These are phyloP conservation scores for Acanthurus tractus DNA, from an alignment of 2,797 vertebrate genomes.

Conservation along the genomic window DNA sequence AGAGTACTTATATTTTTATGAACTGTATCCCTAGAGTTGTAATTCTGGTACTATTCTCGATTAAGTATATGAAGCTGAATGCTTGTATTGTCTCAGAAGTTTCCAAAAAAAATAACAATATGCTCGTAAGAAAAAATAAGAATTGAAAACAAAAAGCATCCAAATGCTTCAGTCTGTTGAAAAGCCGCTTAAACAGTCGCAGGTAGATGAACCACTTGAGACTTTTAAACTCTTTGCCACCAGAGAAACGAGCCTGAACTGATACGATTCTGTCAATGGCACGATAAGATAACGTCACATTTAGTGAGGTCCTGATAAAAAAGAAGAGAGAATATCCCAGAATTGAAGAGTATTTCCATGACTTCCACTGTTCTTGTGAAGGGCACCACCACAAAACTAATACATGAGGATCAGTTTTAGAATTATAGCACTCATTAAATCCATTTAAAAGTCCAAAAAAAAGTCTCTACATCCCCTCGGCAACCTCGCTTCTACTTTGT, in stretches of 20 bases:
- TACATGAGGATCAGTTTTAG: constrained; percentile 9
- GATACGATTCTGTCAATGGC: background rate
- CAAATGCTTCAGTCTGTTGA: background rate
- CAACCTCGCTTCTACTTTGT: constrained; percentile 23
- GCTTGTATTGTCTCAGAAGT: too few relatives aligned
- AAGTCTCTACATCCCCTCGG: constrained; percentile 32
- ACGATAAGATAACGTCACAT: background rate
- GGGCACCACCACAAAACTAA: background rate
- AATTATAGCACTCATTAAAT: constrained; percentile 40
- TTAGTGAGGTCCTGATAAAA: background rate
- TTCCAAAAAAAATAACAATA: too few relatives aligned
- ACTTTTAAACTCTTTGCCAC: background rate
- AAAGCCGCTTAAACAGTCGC: background rate
- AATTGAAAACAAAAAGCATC: background rate
- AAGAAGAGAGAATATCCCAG: background rate
- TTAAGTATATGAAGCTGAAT: too few relatives aligned
- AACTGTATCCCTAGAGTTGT: too few relatives aligned
- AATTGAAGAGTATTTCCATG: background rate
- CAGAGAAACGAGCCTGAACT: background rate
- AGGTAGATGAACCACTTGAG: background rate
- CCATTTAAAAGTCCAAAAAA: constrained; percentile 14
- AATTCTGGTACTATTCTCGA: too few relatives aligned
- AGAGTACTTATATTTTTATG: too few relatives aligned
- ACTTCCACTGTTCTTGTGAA: background rate
- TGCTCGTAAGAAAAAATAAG: too few relatives aligned